A percentile compares a stretch with the other conserved stretches of the same genome.
phyloP scores from a whole-genome alignment of 1,140 invertebrate genomes.

The Ephestia elutella region DNA sequence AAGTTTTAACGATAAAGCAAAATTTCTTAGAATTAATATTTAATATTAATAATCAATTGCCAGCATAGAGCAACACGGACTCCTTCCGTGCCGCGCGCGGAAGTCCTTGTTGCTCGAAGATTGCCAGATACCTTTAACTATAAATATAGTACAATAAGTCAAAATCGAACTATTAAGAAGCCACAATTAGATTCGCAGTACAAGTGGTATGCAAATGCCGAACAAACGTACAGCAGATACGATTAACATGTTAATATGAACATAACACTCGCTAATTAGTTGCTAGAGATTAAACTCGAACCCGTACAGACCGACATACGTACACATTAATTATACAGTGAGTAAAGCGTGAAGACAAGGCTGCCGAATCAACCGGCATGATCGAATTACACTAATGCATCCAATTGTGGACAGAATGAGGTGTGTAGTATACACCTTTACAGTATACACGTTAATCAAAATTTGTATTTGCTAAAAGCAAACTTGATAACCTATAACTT shows the following conservation, averaged over 20 bases:
- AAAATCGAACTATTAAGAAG: not conserved
- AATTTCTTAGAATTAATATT: too few relatives aligned
- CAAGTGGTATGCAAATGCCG: constrained; percentile 11
- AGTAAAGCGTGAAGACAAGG: not conserved
- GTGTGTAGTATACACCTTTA: too few relatives aligned
- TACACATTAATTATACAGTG: constrained; percentile 20
- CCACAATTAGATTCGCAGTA: constrained; percentile 22
- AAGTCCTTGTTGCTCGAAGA: too few relatives aligned
- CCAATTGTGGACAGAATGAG: not conserved
- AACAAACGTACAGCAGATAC: constrained; percentile 26
- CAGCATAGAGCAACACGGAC: too few relatives aligned
- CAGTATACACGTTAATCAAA: too few relatives aligned
- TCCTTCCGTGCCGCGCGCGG: too few relatives aligned
- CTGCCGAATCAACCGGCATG: not conserved
- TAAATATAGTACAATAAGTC: not conserved
- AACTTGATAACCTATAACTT: too few relatives aligned
- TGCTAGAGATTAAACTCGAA: constrained; percentile 34
- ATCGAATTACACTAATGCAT: not conserved
- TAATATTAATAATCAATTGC: too few relatives aligned
- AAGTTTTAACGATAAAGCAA: too few relatives aligned
- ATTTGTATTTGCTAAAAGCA: too few relatives aligned
- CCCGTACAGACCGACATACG: constrained; percentile 12
- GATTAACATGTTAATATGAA: constrained; percentile 49
- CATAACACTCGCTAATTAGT: constrained; percentile 46
- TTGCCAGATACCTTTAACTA: too few relatives aligned